Conservation (phyloP, 2,797 vertebrate species). For the Cygnus olor region DNA sequence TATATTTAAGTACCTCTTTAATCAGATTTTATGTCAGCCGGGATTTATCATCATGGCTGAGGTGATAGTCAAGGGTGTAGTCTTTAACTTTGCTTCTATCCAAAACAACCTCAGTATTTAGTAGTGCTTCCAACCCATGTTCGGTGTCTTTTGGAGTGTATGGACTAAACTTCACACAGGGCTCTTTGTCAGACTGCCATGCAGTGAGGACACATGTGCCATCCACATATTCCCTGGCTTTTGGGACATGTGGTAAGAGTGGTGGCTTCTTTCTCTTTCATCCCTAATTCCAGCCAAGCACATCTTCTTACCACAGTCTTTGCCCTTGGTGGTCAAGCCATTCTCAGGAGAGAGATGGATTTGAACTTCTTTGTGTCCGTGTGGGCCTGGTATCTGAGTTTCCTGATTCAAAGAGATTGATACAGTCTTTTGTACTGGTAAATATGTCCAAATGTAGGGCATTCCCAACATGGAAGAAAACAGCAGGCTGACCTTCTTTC, state of each 20-base stretch:
- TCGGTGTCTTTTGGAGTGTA: not conserved
- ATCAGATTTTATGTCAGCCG: not conserved
- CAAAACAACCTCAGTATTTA: not conserved
- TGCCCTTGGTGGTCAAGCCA: not conserved
- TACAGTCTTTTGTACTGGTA: accelerated
- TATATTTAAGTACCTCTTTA: not conserved
- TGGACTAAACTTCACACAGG: not conserved
- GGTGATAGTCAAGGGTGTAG: not conserved
- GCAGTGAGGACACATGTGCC: not conserved
- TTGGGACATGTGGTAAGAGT: no score
- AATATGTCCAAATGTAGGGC: not conserved
- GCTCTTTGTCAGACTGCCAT: not conserved
- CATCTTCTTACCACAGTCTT: not conserved
- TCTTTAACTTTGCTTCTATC: not conserved
- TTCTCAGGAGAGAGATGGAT: not conserved
- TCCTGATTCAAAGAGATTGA: not conserved
- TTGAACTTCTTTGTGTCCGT: not conserved
- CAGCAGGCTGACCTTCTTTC: not conserved
- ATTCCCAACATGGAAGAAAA: not conserved
- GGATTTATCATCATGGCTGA: not conserved
- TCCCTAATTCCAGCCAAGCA: not conserved
- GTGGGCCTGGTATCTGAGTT: not conserved
- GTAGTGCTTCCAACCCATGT: not conserved
- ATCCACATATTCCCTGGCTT: not conserved
- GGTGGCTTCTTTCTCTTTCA: not conserved